A percentile compares a stretch with the other conserved stretches of the same genome.
phyloP scores from a whole-genome alignment of 2,888 invertebrate genomes.

The Sericinus montela region DNA sequence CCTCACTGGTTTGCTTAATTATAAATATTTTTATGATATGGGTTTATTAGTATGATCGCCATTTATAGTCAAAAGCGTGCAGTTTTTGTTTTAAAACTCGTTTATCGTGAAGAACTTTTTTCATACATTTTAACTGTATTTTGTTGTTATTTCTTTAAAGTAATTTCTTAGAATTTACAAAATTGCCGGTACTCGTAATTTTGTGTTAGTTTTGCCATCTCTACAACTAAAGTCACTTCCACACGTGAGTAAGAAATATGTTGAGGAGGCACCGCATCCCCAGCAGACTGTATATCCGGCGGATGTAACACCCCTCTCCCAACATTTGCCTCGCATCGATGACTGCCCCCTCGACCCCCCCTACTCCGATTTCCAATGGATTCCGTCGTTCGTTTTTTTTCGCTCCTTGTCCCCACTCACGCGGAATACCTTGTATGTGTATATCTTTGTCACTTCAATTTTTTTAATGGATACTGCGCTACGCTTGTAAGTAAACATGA shows the following conservation, averaged over 20 bases:
- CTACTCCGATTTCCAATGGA: slow-evolving; percentile 52
- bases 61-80: too few relatives aligned
- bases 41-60: too few relatives aligned
- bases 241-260: slow-evolving; percentile 30
- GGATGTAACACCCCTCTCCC: slow-evolving; percentile 27
- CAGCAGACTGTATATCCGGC: slow-evolving; percentile 50
- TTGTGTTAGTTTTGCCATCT: slow-evolving; percentile 6
- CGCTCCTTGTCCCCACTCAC: slow-evolving; percentile 50
- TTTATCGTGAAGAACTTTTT: too few relatives aligned
- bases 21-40: too few relatives aligned
- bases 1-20: too few relatives aligned
- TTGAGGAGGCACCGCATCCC: slow-evolving; percentile 40
- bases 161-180: not conserved
- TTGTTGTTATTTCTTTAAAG: too few relatives aligned
- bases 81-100: too few relatives aligned
- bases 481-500: too few relatives aligned
- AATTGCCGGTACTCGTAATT: slow-evolving; percentile 7
- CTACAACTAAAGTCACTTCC: slow-evolving; percentile 19
- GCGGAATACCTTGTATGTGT: slow-evolving; percentile 45
- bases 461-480: not conserved
- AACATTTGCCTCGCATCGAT: slow-evolving; percentile 2
- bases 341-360: slow-evolving; percentile 21
- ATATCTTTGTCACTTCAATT: slow-evolving; percentile 26
- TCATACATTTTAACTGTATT: too few relatives aligned
- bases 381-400: slow-evolving; percentile 38